Base-by-base conservation (phyloP, 2,888 invertebrate genomes). In the Congeria kusceri region DNA sequence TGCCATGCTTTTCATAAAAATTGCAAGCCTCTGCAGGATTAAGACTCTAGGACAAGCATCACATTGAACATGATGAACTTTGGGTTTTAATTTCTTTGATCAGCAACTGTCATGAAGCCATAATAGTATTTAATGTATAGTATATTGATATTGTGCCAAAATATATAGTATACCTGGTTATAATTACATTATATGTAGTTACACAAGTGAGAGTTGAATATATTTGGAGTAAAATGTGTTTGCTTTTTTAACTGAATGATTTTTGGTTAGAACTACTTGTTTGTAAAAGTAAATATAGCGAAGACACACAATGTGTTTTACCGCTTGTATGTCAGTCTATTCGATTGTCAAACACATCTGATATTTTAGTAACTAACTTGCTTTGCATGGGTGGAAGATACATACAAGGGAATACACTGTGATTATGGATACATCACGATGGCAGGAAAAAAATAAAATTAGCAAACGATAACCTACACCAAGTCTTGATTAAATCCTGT, bases 301-400 rank as follows among this genome's bases (percentile, higher is more conserved):
- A 15, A 53, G 53, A 53, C 53, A 15, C 53, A 53, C 32, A 39
- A 39, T 13, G 9, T 39, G 39, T 7, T 39, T 11, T 39, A 39
- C 15, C 15, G 39, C 1, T 39, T 39, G 1, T 39, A 39, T 13
- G 9, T 39, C 9, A 13, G 9, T 3, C 13, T 9, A 13, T 39
- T 39, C 32, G 4, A 32, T 11, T 39, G 39, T 39, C 39, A 39
- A 39, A 39, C 39, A 39, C 39, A 39, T 39, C 15, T 39, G 39
- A 13, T 5, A 39, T 39, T 39, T 23, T 53, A 68, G 80, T 80
- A 83, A 83, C 83, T 59, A 77, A 86, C 86, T 86, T 86, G 86
- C 86, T 86, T 86, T 86, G 86, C 86, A 85, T 83, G 78, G 72
- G 70, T 46, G 62, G 59, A 32, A 44, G 46, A 39, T 39, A 53